Percentiles rank a stretch among this genome's conserved stretches.
Conservation (phyloP, 1,140 invertebrate species). For the Lithobius niger region DNA sequence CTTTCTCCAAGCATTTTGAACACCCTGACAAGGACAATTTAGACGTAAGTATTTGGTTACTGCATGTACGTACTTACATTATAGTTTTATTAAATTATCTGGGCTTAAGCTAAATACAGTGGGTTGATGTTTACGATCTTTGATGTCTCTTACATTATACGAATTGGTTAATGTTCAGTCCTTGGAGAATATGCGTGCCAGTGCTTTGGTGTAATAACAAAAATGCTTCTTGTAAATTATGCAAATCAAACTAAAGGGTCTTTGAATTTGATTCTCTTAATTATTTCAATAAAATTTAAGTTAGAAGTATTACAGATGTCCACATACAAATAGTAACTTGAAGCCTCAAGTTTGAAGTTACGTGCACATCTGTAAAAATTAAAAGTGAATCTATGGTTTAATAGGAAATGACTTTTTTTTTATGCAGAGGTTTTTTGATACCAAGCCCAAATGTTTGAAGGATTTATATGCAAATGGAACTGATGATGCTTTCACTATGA, state of each 20-base stretch:
- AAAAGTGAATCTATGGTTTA: no score
- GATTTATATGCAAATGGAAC: background rate
- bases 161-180: background rate
- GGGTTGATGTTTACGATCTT: background rate
- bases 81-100: background rate
- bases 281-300: no score
- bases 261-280: background rate
- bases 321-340: no score
- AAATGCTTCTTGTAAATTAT: background rate
- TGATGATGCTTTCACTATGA: background rate
- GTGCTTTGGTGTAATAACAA: background rate
- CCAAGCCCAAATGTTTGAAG: background rate
- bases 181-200: background rate
- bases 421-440: conserved; percentile 1
- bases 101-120: background rate
- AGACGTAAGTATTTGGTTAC: background rate
- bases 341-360: background rate
- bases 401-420: background rate
- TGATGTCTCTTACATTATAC: background rate
- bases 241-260: background rate
- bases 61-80: background rate
- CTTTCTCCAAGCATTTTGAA: background rate
- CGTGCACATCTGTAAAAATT: background rate
- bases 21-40: conserved; percentile 2
- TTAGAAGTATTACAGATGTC: no score